Evolutionary conservation across 2,888 invertebrate genomes (phyloP).

Genomic region (Bibio marci): DNA sequence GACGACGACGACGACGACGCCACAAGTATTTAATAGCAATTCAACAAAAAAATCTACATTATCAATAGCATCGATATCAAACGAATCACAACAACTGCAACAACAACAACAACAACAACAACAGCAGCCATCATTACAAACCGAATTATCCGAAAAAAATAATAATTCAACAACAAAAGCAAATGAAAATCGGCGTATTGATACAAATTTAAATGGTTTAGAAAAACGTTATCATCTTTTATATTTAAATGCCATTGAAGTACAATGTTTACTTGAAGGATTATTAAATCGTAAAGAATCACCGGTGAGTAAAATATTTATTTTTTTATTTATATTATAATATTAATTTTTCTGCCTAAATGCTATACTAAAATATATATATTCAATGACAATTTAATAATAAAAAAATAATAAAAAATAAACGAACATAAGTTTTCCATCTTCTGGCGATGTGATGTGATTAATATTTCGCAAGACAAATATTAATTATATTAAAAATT

Average conservation of each 20-base stretch:
- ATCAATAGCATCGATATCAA: slow-evolving; percentile 1
- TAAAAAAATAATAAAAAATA: no score
- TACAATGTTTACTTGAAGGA: slow-evolving; percentile 80
- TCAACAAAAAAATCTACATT: slow-evolving; percentile 14
- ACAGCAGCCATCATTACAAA: not conserved
- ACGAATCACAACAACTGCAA: slow-evolving; percentile 10
- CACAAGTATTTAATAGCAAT: no score
- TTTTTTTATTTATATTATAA: no score
- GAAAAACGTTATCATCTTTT: slow-evolving; percentile 82
- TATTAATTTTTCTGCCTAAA: no score
- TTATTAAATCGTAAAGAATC: slow-evolving; percentile 50
- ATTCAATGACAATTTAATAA: no score
- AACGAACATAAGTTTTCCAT: no score
- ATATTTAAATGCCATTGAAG: slow-evolving; percentile 77
- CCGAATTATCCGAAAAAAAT: slow-evolving; percentile 2
- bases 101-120: slow-evolving; percentile 6
- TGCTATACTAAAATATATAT: no score
- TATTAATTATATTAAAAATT: no score
- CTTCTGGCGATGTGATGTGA: no score
- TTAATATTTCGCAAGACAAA: no score
- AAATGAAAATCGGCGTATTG: slow-evolving; percentile 21
- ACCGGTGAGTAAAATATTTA: slow-evolving; percentile 31
- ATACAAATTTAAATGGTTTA: slow-evolving; percentile 37
- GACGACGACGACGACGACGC: slow-evolving; percentile 13
- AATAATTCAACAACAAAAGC: slow-evolving; percentile 12